Percentiles rank a stretch among this genome's conserved stretches.
Evolutionary conservation across 2,888 invertebrate genomes (phyloP).

Genomic region (Oxycera nigricornis): DNA sequence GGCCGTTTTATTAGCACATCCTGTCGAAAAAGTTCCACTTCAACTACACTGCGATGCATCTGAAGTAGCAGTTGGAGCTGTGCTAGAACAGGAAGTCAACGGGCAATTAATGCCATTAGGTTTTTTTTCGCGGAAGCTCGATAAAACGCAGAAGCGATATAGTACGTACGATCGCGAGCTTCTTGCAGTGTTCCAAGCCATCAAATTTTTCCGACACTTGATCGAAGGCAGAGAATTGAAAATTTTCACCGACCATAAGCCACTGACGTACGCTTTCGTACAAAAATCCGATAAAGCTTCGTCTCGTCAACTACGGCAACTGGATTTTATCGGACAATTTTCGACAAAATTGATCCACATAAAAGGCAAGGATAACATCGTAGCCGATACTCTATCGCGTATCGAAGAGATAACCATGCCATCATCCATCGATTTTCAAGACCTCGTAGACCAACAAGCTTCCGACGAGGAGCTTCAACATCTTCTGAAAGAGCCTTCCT

Average conservation of each 20-base stretch:
- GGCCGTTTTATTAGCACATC: slow-evolving; percentile 38
- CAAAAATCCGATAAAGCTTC: slow-evolving; percentile 41
- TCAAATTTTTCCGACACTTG: slow-evolving; percentile 40
- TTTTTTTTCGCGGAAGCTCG: slow-evolving; percentile 19
- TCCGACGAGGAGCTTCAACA: background rate
- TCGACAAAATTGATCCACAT: background rate
- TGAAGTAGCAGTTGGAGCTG: slow-evolving; percentile 33
- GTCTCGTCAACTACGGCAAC: slow-evolving; percentile 34
- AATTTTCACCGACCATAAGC: slow-evolving; percentile 10
- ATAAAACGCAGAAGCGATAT: background rate
- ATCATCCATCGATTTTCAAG: slow-evolving; percentile 2
- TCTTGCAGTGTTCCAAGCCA: slow-evolving; percentile 29
- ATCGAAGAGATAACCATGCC: slow-evolving; percentile 1
- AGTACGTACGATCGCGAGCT: slow-evolving; percentile 18
- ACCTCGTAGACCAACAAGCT: background rate
- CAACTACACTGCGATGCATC: slow-evolving; percentile 37
- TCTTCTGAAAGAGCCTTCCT: background rate
- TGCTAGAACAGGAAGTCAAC: slow-evolving; percentile 9
- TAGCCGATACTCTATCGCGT: slow-evolving; percentile 8
- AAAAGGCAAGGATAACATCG: slow-evolving; percentile 2
- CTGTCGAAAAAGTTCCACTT: slow-evolving; percentile 18
- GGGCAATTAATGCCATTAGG: slow-evolving; percentile 11
- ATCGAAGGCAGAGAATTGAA: slow-evolving; percentile 29
- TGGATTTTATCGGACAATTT: slow-evolving; percentile 1
- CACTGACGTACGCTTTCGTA: background rate